These are phyloP conservation scores for Drosophila acutilabella DNA, from an alignment of 2,888 invertebrate species.

Conservation along the genomic window DNA sequence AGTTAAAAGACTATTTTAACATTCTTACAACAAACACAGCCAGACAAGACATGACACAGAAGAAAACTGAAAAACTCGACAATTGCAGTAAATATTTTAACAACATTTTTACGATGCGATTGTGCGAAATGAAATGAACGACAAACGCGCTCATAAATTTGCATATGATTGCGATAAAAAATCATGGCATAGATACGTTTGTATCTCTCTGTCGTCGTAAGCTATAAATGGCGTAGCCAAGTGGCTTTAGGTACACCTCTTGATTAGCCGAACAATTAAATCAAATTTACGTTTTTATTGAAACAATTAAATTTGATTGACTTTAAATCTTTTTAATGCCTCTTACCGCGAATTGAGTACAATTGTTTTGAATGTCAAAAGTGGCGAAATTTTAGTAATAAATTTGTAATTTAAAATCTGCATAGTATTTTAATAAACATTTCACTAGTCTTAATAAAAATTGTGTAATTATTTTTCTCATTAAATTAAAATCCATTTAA, in stretches of 20 bases:
- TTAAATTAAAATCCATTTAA: constrained; percentile 22
- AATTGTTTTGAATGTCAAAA: constrained; percentile 11
- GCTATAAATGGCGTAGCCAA: constrained; percentile 41
- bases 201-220: constrained; percentile 27
- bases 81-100: constrained; percentile 61
- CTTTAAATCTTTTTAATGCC: constrained; percentile 4
- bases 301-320: constrained; percentile 43
- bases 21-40: background rate
- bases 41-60: background rate
- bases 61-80: constrained; percentile 23
- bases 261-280: constrained; percentile 39
- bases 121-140: constrained; percentile 46
- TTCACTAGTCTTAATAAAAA: too few relatives aligned
- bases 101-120: constrained; percentile 64
- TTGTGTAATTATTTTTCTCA: constrained; percentile 17
- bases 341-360: constrained; percentile 13
- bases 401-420: background rate
- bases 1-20: background rate
- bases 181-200: constrained; percentile 40
- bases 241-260: constrained; percentile 28
- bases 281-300: constrained; percentile 31
- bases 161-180: constrained; percentile 50
- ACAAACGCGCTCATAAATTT: constrained; percentile 58
- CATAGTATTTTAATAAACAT: background rate
- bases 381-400: background rate